Evolutionary conservation across 2,888 invertebrate genomes (phyloP).

Genomic region (Lacanobia oleracea): DNA sequence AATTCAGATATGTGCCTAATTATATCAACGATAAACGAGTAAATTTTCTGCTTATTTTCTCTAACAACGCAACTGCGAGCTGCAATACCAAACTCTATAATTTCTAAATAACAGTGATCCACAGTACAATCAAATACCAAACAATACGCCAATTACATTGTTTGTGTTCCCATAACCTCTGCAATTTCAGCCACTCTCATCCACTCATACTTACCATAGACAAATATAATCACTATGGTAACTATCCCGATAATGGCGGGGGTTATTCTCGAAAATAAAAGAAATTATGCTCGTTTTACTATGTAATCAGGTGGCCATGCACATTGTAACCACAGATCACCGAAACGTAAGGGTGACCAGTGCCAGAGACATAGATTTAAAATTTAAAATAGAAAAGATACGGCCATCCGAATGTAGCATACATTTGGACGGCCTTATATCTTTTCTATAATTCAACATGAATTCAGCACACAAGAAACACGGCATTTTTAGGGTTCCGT

Average conservation of each 20-base stretch:
- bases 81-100: constrained; percentile 5
- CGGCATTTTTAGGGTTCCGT: no score
- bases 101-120: constrained; percentile 27
- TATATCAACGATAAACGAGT: no score
- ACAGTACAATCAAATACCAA: constrained; percentile 2
- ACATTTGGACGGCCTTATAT: no score
- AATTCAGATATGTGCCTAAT: no score
- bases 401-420: no score
- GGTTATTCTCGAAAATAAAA: constrained; percentile 17
- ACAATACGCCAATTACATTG: constrained; percentile 19
- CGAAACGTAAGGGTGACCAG: no score
- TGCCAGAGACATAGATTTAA: no score
- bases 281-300: not conserved
- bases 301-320: no score
- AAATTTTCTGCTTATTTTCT: not conserved
- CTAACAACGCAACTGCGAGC: not conserved
- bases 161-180: constrained; percentile 23
- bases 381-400: no score
- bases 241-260: constrained; percentile 11
- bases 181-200: constrained; percentile 34
- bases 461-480: no score
- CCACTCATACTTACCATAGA: constrained; percentile 3
- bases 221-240: constrained; percentile 27
- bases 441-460: no score
- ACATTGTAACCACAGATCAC: not conserved